Conservation (phyloP, 2,113 vertebrate genomes). For the Oostethus manadensis region DNA sequence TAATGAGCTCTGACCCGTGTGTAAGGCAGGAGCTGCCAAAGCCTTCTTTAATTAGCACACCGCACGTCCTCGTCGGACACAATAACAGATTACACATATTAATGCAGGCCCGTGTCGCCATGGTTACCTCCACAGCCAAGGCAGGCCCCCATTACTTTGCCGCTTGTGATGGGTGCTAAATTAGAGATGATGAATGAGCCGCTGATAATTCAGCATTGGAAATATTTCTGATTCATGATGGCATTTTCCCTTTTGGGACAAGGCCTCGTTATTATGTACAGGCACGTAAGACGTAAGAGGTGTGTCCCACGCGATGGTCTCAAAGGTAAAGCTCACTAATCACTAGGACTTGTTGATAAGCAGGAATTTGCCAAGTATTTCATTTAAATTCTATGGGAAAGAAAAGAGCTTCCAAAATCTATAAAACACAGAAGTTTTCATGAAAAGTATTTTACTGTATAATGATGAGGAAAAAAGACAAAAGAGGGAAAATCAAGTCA, state of each 20-base stretch:
- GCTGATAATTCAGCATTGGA: conserved; percentile 39
- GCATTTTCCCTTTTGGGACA: conserved; percentile 4
- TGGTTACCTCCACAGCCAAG: conserved; percentile 39
- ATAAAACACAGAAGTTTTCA: no score
- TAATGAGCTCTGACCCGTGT: conserved; percentile 69
- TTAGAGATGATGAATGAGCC: conserved; percentile 46
- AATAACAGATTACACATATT: conserved; percentile 70
- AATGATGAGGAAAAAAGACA: no score
- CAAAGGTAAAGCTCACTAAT: background rate
- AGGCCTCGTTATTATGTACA: conserved; percentile 8
- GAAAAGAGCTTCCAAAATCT: no score
- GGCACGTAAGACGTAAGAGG: background rate
- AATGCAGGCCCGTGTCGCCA: conserved; percentile 55
- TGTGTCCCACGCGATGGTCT: background rate
- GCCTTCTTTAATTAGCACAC: conserved; percentile 70
- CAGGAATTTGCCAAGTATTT: background rate
- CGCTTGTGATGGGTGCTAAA: conserved; percentile 31
- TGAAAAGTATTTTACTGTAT: no score
- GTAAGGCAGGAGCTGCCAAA: conserved; percentile 54
- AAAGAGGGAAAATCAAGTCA: background rate
- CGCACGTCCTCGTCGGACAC: conserved; percentile 58
- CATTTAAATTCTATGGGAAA: no score
- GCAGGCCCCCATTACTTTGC: conserved; percentile 46
- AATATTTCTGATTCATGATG: conserved; percentile 13
- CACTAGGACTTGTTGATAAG: background rate